Conservation (phyloP, 2,888 invertebrate species). For the Folsomia candida region DNA sequence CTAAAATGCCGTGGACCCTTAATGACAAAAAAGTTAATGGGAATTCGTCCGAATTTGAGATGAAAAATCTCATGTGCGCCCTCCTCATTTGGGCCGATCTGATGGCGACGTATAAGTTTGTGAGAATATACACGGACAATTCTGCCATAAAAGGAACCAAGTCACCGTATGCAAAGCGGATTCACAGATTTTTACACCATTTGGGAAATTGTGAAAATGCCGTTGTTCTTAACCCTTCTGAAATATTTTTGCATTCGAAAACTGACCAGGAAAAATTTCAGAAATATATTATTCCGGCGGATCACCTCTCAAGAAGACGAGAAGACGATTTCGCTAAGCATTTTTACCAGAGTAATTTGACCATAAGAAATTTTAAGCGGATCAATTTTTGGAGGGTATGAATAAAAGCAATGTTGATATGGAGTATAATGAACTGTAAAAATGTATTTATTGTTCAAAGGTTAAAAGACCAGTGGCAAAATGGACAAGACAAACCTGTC, state of each 20-base stretch:
- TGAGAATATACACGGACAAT: background rate
- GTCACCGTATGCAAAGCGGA: background rate
- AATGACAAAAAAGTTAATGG: background rate
- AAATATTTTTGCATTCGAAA: background rate
- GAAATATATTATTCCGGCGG: background rate
- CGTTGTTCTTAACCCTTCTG: background rate
- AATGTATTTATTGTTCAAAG: no score
- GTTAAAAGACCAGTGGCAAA: no score
- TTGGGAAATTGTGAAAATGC: background rate
- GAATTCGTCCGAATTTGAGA: background rate
- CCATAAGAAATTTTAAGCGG: no score
- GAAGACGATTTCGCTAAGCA: background rate
- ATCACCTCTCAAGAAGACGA: background rate
- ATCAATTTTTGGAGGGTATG: no score
- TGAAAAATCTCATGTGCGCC: background rate
- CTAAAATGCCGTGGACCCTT: background rate
- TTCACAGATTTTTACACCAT: background rate
- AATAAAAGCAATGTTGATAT: no score
- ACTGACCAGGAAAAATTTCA: background rate
- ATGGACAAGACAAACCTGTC: no score
- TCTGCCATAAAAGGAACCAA: background rate
- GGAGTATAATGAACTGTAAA: no score
- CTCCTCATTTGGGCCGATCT: background rate
- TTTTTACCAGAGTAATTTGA: no score
- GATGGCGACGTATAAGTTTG: background rate